phyloP scores from a whole-genome alignment of 2,888 invertebrate genomes.

The Furcula furcula region DNA sequence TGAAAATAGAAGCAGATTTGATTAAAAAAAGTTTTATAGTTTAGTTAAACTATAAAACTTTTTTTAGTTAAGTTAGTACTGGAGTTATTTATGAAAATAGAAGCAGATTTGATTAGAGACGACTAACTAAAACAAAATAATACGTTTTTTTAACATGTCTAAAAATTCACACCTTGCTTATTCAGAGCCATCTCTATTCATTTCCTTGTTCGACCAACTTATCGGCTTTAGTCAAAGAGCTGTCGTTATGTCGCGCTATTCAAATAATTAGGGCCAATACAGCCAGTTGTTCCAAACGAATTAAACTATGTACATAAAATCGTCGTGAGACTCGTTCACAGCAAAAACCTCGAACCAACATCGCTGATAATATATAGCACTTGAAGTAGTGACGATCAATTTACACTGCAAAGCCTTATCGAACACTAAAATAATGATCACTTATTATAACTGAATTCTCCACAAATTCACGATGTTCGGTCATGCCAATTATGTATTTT shows the following conservation, averaged over 20 bases:
- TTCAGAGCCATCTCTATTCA: slow-evolving; percentile 29
- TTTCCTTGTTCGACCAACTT: slow-evolving; percentile 36
- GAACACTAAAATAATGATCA: slow-evolving; percentile 32
- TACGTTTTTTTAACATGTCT: too few species aligned
- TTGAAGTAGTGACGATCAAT: slow-evolving; percentile 37
- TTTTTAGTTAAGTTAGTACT: too few species aligned
- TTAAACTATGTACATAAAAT: slow-evolving; percentile 76
- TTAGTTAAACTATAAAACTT: too few species aligned
- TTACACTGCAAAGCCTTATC: slow-evolving; percentile 56
- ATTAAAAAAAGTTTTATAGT: too few species aligned
- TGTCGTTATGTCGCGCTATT: slow-evolving; percentile 66
- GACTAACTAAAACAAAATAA: too few species aligned
- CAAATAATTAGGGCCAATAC: slow-evolving; percentile 76
- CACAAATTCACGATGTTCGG: slow-evolving; percentile 36
- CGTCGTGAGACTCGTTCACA: slow-evolving; percentile 41
- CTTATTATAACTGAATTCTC: slow-evolving; percentile 30
- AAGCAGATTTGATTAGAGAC: too few species aligned
- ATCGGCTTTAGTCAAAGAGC: slow-evolving; percentile 71
- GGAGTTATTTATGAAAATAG: too few species aligned
- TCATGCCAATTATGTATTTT: slow-evolving; percentile 47
- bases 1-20: too few species aligned
- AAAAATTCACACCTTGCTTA: neutral
- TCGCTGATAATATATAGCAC: slow-evolving; percentile 51
- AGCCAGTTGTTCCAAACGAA: slow-evolving; percentile 62
- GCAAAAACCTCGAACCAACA: slow-evolving; percentile 53